Percentiles rank a stretch among this genome's conserved stretches.
phyloP scores from a whole-genome alignment of 2,888 invertebrate genomes.

The Matsumyia berberina region DNA sequence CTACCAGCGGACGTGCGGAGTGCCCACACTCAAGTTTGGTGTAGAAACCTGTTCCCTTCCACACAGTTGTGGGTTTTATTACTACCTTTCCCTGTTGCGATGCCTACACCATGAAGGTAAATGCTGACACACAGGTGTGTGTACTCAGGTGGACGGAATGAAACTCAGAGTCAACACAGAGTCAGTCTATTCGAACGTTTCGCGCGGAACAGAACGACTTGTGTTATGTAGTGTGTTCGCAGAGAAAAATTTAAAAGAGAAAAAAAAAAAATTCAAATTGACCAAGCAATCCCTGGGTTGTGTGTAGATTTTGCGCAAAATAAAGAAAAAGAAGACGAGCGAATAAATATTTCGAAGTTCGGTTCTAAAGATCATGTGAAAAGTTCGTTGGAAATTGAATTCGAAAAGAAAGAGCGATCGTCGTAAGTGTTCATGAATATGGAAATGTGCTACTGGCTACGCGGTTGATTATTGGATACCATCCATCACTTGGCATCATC shows the following conservation, averaged over 20 bases:
- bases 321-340: background rate
- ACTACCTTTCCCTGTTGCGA: constrained; percentile 19
- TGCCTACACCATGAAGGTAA: constrained; percentile 58
- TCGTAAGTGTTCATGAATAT: constrained; percentile 61
- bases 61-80: constrained; percentile 41
- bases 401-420: constrained; percentile 33
- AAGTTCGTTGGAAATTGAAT: background rate
- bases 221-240: constrained; percentile 39
- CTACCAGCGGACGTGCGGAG: constrained; percentile 4
- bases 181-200: constrained; percentile 69
- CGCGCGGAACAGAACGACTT: constrained; percentile 58
- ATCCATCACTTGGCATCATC: constrained; percentile 52
- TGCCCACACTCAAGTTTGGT: constrained; percentile 1
- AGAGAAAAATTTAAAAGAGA: constrained; percentile 11
- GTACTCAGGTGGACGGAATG: constrained; percentile 71
- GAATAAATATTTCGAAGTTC: constrained; percentile 8
- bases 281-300: constrained; percentile 46
- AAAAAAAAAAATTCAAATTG: constrained; percentile 33
- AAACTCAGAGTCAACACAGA: constrained; percentile 41
- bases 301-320: constrained; percentile 52
- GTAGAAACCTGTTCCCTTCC: constrained; percentile 61
- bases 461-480: constrained; percentile 67
- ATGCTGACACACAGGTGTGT: constrained; percentile 71
- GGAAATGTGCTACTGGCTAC: constrained; percentile 60
- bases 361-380: constrained; percentile 48